Percentiles rank a stretch among this genome's conserved stretches.
Evolutionary conservation across 2,888 invertebrate species (phyloP).

Genomic region (Chloroclysta siterata): DNA sequence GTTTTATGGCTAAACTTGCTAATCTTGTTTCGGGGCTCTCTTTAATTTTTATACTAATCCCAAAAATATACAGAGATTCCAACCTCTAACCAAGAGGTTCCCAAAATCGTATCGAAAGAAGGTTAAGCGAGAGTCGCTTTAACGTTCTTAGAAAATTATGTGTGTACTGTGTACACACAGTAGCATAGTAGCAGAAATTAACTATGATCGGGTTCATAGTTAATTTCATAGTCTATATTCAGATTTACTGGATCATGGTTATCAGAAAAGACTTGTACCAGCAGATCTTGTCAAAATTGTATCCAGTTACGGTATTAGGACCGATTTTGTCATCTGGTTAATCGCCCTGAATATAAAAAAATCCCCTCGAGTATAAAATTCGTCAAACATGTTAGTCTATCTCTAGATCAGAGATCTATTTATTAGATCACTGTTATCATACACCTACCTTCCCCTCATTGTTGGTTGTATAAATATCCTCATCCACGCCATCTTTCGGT

Average conservation of each 20-base stretch:
- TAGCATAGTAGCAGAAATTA: no score
- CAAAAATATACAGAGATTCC: background rate
- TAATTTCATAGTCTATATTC: no score
- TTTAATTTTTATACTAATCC: background rate
- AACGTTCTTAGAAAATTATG: no score
- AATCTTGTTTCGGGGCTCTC: background rate
- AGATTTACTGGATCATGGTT: no score
- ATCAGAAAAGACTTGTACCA: no score
- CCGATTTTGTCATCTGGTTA: background rate
- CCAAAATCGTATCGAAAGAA: no score
- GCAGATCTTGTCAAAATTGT: no score
- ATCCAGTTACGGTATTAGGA: background rate
- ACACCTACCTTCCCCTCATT: constrained; percentile 40
- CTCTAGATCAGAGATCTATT: constrained; percentile 1
- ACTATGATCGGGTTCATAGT: no score
- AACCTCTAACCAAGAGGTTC: background rate
- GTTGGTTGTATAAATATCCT: constrained; percentile 31
- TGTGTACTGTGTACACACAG: no score
- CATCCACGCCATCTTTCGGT: constrained; percentile 24
- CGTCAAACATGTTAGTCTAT: background rate
- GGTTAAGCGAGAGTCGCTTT: no score
- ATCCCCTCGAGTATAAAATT: background rate
- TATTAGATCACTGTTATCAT: constrained; percentile 25
- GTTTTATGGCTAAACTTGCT: background rate
- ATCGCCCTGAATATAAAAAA: background rate